Evolutionary conservation across 2,888 invertebrate species (phyloP), one percentile per base, ranked within the genome.

Genomic region (Tribolium freemani): DNA sequence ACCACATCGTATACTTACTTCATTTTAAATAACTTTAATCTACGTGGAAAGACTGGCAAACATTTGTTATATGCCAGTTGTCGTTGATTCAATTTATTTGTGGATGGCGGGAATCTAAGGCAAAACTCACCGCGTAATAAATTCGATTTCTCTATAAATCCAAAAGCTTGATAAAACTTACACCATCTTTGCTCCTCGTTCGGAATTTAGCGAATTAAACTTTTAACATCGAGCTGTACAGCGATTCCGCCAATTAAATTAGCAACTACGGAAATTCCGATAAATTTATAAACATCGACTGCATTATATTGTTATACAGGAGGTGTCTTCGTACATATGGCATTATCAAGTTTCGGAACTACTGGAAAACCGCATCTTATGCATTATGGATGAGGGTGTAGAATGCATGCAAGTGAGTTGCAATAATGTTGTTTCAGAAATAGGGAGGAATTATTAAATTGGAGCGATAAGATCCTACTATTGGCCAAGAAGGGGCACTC

Each of bases 11-110:
- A 75, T 73, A 73, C 75, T 75, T 69, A 76, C 75, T 77, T 75
- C 75, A 76, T 78, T 79, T 78, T 77, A 77, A 75, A 74, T 75
- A 77, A 77, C 76, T 75, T 75, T 76, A 73, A 74, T 73, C 72
- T 75, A 78, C 77, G 77, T 77, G 77, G 69, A 72, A 63, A 58
- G 78, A 77, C 77, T 77, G 56, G 70, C 53, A 63, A 75, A 67
- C 69, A 74, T 75, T 75, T 75, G 72, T 75, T 75, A 72, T 75
- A 63, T 74, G 69, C 70, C 72, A 70, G 70, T 68, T 69, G 63
- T 69, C 75, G 72, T 56, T 72, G 71, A 75, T 72, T 75, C 75
- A 74, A 72, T 75, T 74, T 74, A 72, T 74, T 71, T 71, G 63
- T 26, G 38, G 64, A 66, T 67, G 73, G 70, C 58, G 60, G 56